Conservation (phyloP, 2,888 invertebrate genomes). For the Melangyna quadrimaculata region DNA sequence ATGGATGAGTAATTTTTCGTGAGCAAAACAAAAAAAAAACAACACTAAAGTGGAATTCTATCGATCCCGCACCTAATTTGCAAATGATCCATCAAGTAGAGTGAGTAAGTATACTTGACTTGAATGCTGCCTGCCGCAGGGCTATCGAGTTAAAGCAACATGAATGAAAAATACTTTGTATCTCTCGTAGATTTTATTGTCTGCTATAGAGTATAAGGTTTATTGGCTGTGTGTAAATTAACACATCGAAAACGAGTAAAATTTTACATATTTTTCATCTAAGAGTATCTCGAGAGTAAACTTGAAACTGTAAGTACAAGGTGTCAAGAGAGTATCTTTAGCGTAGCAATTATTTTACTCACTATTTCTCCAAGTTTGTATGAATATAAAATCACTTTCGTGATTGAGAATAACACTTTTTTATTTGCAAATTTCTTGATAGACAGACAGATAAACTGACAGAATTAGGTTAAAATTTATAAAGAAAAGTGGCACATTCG, state of each 20-base stretch:
- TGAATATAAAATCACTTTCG: slow-evolving; percentile 23
- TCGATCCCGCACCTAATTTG: slow-evolving; percentile 64
- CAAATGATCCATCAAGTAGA: slow-evolving; percentile 52
- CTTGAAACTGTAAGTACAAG: slow-evolving; percentile 20
- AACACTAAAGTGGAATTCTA: slow-evolving; percentile 21
- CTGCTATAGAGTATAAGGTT: neutral
- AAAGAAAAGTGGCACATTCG: slow-evolving; percentile 37
- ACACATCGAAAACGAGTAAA: slow-evolving; percentile 10
- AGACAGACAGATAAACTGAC: neutral
- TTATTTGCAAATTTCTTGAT: neutral
- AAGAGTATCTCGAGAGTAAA: neutral
- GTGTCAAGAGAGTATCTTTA: slow-evolving; percentile 33
- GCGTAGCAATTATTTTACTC: neutral
- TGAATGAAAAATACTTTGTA: slow-evolving; percentile 32
- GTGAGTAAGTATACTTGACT: neutral
- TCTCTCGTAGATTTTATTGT: neutral
- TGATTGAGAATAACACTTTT: neutral
- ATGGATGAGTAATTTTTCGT: slow-evolving; percentile 62
- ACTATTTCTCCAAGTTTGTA: neutral
- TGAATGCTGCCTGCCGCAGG: neutral
- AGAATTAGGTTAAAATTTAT: neutral
- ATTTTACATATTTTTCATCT: neutral
- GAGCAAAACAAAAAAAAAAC: neutral
- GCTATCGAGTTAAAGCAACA: neutral
- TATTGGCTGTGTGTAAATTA: slow-evolving; percentile 10